These are phyloP conservation scores for Rhinogobio ventralis DNA, from an alignment of 2,797 vertebrate genomes.

Conservation along the genomic window DNA sequence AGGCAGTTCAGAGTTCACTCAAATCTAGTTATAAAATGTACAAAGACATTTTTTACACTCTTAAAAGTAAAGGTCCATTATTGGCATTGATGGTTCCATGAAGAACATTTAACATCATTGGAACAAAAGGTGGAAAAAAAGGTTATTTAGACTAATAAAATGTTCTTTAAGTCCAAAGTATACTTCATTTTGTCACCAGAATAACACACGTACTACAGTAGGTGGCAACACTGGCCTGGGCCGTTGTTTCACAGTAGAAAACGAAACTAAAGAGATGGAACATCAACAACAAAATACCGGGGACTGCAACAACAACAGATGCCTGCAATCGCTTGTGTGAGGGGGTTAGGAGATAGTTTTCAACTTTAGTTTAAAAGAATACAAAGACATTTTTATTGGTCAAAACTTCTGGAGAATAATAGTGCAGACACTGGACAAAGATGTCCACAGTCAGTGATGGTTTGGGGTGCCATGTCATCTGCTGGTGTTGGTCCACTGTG, in stretches of 20 bases:
- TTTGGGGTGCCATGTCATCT: no score
- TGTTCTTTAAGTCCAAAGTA: neutral
- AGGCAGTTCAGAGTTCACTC: neutral
- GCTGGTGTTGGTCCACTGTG: no score
- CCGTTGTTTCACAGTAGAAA: neutral
- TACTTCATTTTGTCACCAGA: neutral
- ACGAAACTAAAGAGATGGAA: no score
- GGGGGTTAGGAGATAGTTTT: no score
- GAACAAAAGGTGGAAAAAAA: no score
- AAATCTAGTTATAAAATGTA: neutral
- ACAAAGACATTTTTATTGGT: neutral
- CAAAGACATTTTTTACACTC: neutral
- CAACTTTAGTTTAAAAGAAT: no score
- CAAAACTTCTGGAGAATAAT: neutral
- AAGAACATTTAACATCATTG: no score
- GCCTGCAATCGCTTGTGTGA: no score
- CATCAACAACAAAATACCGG: no score
- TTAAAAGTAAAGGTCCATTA: neutral
- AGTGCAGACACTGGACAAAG: no score
- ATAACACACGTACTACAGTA: neutral
- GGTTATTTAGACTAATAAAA: neutral
- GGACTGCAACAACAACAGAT: no score
- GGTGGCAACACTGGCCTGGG: neutral
- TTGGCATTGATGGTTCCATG: neutral
- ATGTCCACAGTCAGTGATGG: no score